These are phyloP conservation scores for Brachionus plicatilis DNA, from an alignment of 1,140 invertebrate genomes.

Conservation along the genomic window DNA sequence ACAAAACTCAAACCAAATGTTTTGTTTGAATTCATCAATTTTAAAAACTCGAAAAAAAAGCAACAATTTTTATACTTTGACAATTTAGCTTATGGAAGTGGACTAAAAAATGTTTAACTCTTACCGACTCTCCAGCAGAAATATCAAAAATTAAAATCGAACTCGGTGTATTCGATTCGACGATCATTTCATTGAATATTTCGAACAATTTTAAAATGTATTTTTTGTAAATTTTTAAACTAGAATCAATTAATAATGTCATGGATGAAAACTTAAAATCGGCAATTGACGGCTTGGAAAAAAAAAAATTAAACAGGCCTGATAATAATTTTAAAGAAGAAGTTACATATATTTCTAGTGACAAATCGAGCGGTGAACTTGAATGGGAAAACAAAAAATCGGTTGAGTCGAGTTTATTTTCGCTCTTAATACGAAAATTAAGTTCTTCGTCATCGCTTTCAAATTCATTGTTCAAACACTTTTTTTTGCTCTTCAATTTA, in stretches of 20 bases:
- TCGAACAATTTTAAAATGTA: not conserved
- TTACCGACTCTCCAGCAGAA: not conserved
- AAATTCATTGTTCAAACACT: not conserved
- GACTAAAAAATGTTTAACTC: not conserved
- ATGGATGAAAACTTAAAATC: not conserved
- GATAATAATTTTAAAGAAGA: not conserved
- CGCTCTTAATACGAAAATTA: not conserved
- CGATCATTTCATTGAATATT: not conserved
- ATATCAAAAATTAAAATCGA: not conserved
- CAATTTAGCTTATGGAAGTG: not conserved
- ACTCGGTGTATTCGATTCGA: not conserved
- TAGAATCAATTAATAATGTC: not conserved
- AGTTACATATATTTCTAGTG: not conserved
- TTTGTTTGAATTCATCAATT: not conserved
- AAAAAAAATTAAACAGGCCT: not conserved
- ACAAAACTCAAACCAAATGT: not conserved
- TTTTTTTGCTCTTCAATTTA: not conserved
- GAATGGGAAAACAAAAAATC: not conserved
- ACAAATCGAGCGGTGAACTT: conserved; percentile 11
- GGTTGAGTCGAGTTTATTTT: not conserved
- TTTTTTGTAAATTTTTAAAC: not conserved
- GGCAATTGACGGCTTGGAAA: not conserved
- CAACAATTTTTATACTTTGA: not conserved
- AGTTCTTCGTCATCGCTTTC: not conserved
- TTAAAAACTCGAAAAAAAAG: not conserved